These are phyloP conservation scores for Drosophila lacicola DNA, from an alignment of 2,888 invertebrate species.

Conservation along the genomic window DNA sequence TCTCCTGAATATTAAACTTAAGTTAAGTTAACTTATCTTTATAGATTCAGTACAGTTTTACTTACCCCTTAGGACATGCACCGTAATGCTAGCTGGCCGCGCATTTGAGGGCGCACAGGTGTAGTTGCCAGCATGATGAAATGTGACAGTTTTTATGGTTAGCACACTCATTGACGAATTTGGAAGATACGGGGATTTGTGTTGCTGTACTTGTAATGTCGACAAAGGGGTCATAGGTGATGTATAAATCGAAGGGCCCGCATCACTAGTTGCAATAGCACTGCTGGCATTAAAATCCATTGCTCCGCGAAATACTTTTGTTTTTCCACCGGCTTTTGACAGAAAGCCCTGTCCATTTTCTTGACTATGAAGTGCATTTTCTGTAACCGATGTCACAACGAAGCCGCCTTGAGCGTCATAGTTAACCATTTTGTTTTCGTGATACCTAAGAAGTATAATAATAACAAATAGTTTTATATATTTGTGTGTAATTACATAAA, in stretches of 20 bases:
- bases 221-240: conserved; percentile 45
- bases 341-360: conserved; percentile 50
- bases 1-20: conserved; percentile 73
- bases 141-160: conserved; percentile 88
- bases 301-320: conserved; percentile 38
- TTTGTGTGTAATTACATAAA: no score
- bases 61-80: conserved; percentile 90
- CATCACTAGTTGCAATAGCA: conserved; percentile 84
- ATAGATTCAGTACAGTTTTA: neutral
- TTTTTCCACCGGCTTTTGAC: conserved; percentile 23
- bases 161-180: conserved; percentile 87
- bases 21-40: neutral
- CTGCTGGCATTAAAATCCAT: conserved; percentile 80
- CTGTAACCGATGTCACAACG: conserved; percentile 81
- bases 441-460: conserved; percentile 88
- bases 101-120: conserved; percentile 93
- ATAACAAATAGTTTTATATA: no score
- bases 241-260: conserved; percentile 19
- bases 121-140: conserved; percentile 91
- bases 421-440: conserved; percentile 93
- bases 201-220: conserved; percentile 46
- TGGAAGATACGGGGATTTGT: conserved; percentile 78
- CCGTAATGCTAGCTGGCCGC: conserved; percentile 90
- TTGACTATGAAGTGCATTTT: conserved; percentile 61
- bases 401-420: conserved; percentile 91